Evolutionary conservation across 2,888 invertebrate genomes (phyloP).

Genomic region (Apamea monoglypha): DNA sequence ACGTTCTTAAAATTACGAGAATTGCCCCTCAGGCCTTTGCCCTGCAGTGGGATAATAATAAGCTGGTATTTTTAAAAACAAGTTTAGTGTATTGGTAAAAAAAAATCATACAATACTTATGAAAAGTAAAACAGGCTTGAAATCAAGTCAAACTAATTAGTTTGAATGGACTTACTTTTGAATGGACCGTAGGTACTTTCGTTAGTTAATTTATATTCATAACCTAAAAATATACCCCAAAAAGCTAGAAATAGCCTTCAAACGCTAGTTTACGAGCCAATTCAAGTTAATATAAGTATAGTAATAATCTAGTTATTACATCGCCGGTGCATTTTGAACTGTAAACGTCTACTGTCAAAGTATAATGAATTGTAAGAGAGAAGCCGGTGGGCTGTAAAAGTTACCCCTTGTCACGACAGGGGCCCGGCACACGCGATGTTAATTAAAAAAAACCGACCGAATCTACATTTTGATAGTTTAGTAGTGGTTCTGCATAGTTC

Average conservation of each 20-base stretch:
- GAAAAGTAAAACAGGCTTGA: not conserved
- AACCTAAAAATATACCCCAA: constrained; percentile 7
- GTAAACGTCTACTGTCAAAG: constrained; percentile 65
- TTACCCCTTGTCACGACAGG: constrained; percentile 70
- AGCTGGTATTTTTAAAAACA: not conserved
- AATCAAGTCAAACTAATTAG: not conserved
- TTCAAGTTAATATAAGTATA: constrained; percentile 41
- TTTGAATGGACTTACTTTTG: no score
- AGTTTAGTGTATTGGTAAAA: not conserved
- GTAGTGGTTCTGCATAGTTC: constrained; percentile 57
- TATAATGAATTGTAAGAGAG: constrained; percentile 67
- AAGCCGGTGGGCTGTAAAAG: constrained; percentile 63
- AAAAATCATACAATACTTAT: not conserved
- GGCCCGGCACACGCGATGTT: constrained; percentile 68
- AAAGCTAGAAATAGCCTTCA: constrained; percentile 27
- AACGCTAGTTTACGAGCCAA: constrained; percentile 43
- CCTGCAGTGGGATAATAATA: no score
- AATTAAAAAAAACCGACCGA: constrained; percentile 68
- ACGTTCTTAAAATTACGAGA: no score
- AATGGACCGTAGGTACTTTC: no score
- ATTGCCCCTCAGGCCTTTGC: no score
- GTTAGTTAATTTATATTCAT: constrained; percentile 17
- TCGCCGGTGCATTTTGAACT: constrained; percentile 65
- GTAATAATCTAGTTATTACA: constrained; percentile 52
- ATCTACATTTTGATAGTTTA: constrained; percentile 41